Percentiles rank a stretch among this genome's conserved stretches.
Evolutionary conservation across 1,140 invertebrate genomes (phyloP).

Genomic region (Oedothorax gibbosus): DNA sequence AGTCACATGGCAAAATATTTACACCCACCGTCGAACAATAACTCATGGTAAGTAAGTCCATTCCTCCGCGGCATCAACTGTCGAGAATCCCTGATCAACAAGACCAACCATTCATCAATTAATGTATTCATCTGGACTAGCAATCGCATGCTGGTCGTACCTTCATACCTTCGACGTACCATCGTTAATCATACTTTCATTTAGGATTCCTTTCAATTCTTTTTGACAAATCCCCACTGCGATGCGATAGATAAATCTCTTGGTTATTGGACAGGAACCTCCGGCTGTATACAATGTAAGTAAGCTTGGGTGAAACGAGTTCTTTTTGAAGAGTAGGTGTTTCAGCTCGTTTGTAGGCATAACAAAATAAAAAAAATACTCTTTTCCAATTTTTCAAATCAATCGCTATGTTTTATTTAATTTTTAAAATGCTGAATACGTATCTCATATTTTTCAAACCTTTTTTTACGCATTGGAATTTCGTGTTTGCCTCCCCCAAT

Average conservation of each 20-base stretch:
- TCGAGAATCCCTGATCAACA: conserved; percentile 38
- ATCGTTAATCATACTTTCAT: conserved; percentile 50
- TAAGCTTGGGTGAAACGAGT: too few relatives aligned
- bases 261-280: conserved; percentile 33
- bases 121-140: conserved; percentile 33
- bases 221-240: conserved; percentile 39
- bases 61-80: conserved; percentile 21
- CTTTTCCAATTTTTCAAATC: too few relatives aligned
- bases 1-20: conserved; percentile 26
- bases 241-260: conserved; percentile 37
- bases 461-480: too few relatives aligned
- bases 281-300: too few relatives aligned
- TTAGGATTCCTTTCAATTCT: conserved; percentile 51
- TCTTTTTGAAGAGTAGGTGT: too few relatives aligned
- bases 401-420: too few relatives aligned
- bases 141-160: neutral
- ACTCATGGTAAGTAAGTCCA: conserved; percentile 17
- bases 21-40: conserved; percentile 21
- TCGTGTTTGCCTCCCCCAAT: too few relatives aligned
- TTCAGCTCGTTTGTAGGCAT: too few relatives aligned
- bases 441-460: too few relatives aligned
- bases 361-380: too few relatives aligned
- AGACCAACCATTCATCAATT: conserved; percentile 36
- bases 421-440: too few relatives aligned
- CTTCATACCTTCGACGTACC: neutral